Percentiles rank a stretch among this genome's conserved stretches.
Evolutionary conservation across 2,888 invertebrate species (phyloP).

Genomic region (Coleophora flavipennella): DNA sequence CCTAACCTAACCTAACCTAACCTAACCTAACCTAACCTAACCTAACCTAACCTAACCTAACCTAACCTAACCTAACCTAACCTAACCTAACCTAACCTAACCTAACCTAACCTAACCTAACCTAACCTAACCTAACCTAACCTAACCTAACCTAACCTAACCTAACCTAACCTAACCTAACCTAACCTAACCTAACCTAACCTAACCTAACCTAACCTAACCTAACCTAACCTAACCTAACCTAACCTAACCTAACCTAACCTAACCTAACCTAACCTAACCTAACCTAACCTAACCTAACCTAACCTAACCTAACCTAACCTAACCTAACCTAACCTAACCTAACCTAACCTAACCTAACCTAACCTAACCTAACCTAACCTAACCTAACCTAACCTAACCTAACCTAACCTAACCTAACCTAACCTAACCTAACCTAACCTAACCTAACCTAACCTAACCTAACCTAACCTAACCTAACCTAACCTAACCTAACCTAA

Average conservation of each 20-base stretch:
- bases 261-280: slow-evolving; percentile 18
- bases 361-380: slow-evolving; percentile 11
- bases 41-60: slow-evolving; percentile 11
- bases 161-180: slow-evolving; percentile 21
- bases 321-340: slow-evolving; percentile 11
- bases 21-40: slow-evolving; percentile 13
- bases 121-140: slow-evolving; percentile 11
- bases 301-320: slow-evolving; percentile 11
- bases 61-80: slow-evolving; percentile 11
- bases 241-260: slow-evolving; percentile 15
- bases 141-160: slow-evolving; percentile 17
- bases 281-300: slow-evolving; percentile 16
- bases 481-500: slow-evolving; percentile 13
- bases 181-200: slow-evolving; percentile 14
- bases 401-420: slow-evolving; percentile 17
- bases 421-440: slow-evolving; percentile 11
- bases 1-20: slow-evolving; percentile 12
- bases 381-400: slow-evolving; percentile 18
- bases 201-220: slow-evolving; percentile 12
- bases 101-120: slow-evolving; percentile 12
- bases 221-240: slow-evolving; percentile 12
- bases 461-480: slow-evolving; percentile 15
- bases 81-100: slow-evolving; percentile 12
- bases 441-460: slow-evolving; percentile 12
- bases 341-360: slow-evolving; percentile 11